Evolutionary conservation across 2,797 vertebrate genomes (phyloP), one percentile per base, ranked within the genome.

Genomic region (Fratercula arctica): DNA sequence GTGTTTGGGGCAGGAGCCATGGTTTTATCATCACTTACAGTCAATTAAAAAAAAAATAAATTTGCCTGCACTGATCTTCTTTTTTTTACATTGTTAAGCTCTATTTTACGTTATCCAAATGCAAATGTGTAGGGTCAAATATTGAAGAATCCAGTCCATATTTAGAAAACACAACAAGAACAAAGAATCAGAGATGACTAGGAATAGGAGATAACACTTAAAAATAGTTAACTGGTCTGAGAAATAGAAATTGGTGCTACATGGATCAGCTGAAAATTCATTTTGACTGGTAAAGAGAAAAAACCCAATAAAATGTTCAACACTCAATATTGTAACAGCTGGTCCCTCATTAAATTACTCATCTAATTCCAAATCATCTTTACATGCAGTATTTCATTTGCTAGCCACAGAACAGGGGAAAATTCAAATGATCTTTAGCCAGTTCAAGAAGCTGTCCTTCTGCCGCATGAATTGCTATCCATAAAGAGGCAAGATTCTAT

Each of bases 151-250:
- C 33, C 48, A 73, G 39, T 29, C 43, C 31, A 10, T 35, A 48
- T 63, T 76, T 41, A 86, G 73, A 33, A 53, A 63, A 8, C 9
- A n/a, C 9, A 35, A 48, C 15, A 80, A 39, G 20, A 90, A 39
- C n/a, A 70, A 76, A 26, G 29, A 54, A 89, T 50, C 48, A 73
- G 25, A 73, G 43, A n/a, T 84, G 29, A 50, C 73, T 66, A 61
- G 33, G 39, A 94, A 90, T 17, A 77, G 43, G 25, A 64, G 20
- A 29, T 69, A 88, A 77, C 50, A 66, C 35, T 89, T 46, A 37
- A 78, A 89, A 92, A 88, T 37, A 87, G 82, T 80, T 88, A 86
- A 92, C 46, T 92, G 73, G 73, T n/a, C n/a, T 35, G 20, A 59
- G 79, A 82, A 92, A 77, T 16, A 75, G 68, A 95, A 95, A 87